A percentile compares a stretch with the other conserved stretches of the same genome.
Conservation (phyloP, 1,140 invertebrate genomes). For the Camponotus pennsylvanicus region DNA sequence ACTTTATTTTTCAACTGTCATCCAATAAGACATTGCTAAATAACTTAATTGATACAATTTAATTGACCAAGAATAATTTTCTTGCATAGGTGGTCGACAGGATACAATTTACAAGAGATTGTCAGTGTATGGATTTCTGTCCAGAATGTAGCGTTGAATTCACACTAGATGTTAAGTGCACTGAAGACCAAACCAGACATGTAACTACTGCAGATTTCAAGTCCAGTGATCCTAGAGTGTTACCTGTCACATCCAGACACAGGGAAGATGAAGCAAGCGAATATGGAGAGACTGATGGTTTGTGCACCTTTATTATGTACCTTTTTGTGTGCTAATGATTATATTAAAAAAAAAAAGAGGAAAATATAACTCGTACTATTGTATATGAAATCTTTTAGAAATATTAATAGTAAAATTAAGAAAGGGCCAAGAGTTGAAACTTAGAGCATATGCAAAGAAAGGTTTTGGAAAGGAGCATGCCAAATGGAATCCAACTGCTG, state of each 20-base stretch:
- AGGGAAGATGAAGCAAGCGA: conserved; percentile 96
- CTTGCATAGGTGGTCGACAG: conserved; percentile 88
- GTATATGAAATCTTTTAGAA: conserved; percentile 86
- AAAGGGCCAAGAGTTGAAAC: conserved; percentile 98
- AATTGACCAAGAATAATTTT: conserved; percentile 37
- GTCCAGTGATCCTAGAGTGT: conserved; percentile 95
- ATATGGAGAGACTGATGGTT: conserved; percentile 96
- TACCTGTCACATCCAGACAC: conserved; percentile 96
- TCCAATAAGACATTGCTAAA: not conserved
- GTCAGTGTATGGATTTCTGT: conserved; percentile 98
- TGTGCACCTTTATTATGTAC: conserved; percentile 53
- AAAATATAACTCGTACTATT: not conserved
- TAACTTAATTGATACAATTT: not conserved
- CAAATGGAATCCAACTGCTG: conserved; percentile 99
- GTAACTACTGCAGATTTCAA: conserved; percentile 99
- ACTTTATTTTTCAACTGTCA: not conserved
- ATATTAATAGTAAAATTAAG: conserved; percentile 99
- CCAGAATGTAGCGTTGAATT: conserved; percentile 99
- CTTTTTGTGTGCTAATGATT: conserved; percentile 30
- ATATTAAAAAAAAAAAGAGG: not conserved
- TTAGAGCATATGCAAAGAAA: conserved; percentile 98
- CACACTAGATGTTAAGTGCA: conserved; percentile 97
- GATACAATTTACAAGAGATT: conserved; percentile 95
- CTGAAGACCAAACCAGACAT: conserved; percentile 96
- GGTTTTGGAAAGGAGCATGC: conserved; percentile 99